Percentiles rank a stretch among this genome's conserved stretches.
Evolutionary conservation across 2,113 vertebrate genomes (phyloP).

Genomic region (Antechinus flavipes): DNA sequence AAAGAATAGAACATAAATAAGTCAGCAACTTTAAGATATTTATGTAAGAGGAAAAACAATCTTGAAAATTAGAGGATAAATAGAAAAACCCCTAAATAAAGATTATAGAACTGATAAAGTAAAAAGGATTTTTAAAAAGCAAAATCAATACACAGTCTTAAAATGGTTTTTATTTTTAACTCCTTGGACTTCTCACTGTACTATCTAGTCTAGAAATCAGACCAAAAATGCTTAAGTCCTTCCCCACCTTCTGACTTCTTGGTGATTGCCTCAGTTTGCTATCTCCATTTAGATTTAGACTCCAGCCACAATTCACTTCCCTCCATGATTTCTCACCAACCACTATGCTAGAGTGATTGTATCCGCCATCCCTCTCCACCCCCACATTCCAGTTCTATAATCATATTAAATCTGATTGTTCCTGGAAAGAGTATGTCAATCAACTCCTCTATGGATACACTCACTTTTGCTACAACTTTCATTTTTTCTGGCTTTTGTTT

Average conservation of each 20-base stretch:
- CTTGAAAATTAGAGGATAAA: background rate
- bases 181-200: no score
- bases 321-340: background rate
- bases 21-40: background rate
- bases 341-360: background rate
- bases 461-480: background rate
- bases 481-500: background rate
- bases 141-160: background rate
- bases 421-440: background rate
- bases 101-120: background rate
- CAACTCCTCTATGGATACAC: background rate
- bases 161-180: background rate
- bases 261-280: background rate
- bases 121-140: background rate
- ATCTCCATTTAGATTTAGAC: background rate
- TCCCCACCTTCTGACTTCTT: background rate
- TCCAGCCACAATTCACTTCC: background rate
- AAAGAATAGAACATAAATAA: background rate
- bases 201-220: background rate
- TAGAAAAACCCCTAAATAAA: background rate
- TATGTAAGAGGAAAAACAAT: background rate
- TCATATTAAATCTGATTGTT: background rate
- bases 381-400: background rate
- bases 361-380: background rate
- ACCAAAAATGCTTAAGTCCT: background rate